phyloP scores from a whole-genome alignment of 53 echinoderm and acorn worm genomes.

The Antedon mediterranea region DNA sequence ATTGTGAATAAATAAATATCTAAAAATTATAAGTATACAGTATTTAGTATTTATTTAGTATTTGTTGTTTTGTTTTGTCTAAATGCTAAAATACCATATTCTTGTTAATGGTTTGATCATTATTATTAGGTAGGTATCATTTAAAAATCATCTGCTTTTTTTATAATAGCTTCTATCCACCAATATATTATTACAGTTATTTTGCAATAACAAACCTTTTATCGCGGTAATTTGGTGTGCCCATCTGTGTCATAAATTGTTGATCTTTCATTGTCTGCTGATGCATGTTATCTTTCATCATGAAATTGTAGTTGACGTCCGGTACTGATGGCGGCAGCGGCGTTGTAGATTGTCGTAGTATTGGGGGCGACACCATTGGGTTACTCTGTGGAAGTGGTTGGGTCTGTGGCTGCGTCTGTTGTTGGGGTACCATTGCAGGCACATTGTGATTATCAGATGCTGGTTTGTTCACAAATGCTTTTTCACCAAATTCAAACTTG shows the following conservation, averaged over 20 bases:
- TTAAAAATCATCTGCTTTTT: too few relatives aligned
- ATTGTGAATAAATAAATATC: too few relatives aligned
- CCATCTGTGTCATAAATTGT: background rate
- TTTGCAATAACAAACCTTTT: background rate
- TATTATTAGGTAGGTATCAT: too few relatives aligned
- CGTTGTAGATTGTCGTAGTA: conserved; percentile 24
- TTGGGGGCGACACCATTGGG: conserved; percentile 11
- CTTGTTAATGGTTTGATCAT: too few relatives aligned
- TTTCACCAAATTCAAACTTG: conserved; percentile 93
- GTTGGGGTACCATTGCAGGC: conserved; percentile 7
- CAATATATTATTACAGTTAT: too few relatives aligned
- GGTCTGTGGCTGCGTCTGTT: conserved; percentile 3
- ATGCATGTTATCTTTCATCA: background rate
- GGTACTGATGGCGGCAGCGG: conserved; percentile 29
- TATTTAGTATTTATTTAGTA: too few relatives aligned
- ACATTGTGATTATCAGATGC: conserved; percentile 6
- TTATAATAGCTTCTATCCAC: too few relatives aligned
- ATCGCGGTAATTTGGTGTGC: background rate
- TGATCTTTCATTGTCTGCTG: background rate
- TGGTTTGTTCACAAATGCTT: conserved; percentile 62
- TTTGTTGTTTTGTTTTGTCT: too few relatives aligned
- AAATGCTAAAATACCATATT: too few relatives aligned
- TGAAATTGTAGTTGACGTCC: conserved; percentile 63
- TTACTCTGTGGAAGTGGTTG: background rate
- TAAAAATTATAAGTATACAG: too few relatives aligned